Evolutionary conservation across 2,797 vertebrate species (phyloP).

Genomic region (Tauraco hartlaubi): DNA sequence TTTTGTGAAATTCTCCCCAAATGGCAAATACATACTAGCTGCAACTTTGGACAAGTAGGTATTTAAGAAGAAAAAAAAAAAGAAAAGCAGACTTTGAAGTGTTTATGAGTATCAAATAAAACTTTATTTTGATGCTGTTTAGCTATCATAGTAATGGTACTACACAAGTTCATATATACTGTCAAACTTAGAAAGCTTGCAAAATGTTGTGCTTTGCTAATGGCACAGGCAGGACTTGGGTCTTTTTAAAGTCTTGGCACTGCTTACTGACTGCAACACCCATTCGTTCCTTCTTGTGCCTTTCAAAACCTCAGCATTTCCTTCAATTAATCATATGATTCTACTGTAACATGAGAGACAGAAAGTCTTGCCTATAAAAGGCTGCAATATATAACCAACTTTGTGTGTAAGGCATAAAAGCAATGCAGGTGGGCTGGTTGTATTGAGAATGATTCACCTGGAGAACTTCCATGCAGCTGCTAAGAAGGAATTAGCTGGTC

Average conservation of each 20-base stretch:
- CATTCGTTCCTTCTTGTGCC: background rate
- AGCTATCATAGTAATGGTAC: background rate
- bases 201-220: background rate
- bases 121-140: background rate
- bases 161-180: background rate
- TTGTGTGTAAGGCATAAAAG: background rate
- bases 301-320: background rate
- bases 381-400: background rate
- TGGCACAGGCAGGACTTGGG: background rate
- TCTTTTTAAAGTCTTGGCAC: background rate
- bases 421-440: background rate
- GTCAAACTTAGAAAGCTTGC: background rate
- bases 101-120: background rate
- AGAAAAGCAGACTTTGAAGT: background rate
- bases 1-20: slow-evolving; percentile 98
- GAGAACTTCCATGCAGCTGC: background rate
- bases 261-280: background rate
- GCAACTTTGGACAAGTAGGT: slow-evolving; percentile 98
- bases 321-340: background rate
- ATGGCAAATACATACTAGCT: slow-evolving; percentile 98
- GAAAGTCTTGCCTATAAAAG: background rate
- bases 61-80: fast-evolving
- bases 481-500: background rate
- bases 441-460: background rate
- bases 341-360: background rate